These are phyloP conservation scores for Trichoplusia ni DNA, from an alignment of 1,140 invertebrate species.

Conservation along the genomic window DNA sequence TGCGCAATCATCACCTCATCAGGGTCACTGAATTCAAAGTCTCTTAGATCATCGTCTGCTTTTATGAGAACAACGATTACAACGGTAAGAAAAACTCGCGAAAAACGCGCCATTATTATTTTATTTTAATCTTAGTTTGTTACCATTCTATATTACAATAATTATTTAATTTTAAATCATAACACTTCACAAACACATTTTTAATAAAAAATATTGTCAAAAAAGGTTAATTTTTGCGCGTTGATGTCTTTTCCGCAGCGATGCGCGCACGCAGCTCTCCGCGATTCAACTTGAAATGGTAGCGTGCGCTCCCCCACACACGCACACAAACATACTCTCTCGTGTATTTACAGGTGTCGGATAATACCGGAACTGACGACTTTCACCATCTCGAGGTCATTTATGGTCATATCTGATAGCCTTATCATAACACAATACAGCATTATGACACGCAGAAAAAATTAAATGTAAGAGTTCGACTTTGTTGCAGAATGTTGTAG, in stretches of 20 bases:
- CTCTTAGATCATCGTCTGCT: constrained; percentile 54
- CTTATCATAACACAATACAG: constrained; percentile 28
- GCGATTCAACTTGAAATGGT: constrained; percentile 56
- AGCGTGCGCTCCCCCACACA: constrained; percentile 45
- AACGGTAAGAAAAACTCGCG: constrained; percentile 21
- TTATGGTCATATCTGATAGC: constrained; percentile 45
- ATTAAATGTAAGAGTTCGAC: too few relatives aligned
- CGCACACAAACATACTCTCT: constrained; percentile 50
- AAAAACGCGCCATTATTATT: constrained; percentile 46
- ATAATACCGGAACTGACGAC: constrained; percentile 70
- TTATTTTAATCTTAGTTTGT: constrained; percentile 11
- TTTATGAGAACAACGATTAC: constrained; percentile 7
- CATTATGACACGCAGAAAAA: too few relatives aligned
- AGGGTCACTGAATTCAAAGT: constrained; percentile 59
- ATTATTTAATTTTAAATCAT: neutral
- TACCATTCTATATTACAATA: neutral
- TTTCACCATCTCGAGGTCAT: constrained; percentile 70
- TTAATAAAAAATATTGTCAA: neutral
- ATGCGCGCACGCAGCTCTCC: constrained; percentile 62
- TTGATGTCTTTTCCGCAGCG: constrained; percentile 35
- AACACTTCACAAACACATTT: constrained; percentile 24
- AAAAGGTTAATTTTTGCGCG: constrained; percentile 20
- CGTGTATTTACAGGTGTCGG: constrained; percentile 66
- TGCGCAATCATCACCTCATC: constrained; percentile 71
- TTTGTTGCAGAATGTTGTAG: too few relatives aligned